Evolutionary conservation across 2,113 vertebrate genomes (phyloP), one percentile per base, ranked within the genome.

Genomic region (Argyrosomus japonicus): DNA sequence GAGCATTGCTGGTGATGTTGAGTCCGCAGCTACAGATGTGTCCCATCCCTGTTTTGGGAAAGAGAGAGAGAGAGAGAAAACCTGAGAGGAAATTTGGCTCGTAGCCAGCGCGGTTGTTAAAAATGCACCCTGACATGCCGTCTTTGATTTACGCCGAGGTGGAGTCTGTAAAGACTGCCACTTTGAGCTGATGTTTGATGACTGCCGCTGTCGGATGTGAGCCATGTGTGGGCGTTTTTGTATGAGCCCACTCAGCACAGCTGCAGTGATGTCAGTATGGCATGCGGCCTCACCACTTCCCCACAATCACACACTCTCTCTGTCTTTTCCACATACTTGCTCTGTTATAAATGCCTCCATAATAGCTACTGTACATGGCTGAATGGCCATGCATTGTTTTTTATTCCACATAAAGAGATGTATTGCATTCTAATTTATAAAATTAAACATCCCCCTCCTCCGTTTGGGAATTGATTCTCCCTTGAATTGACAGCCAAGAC

Each of bases 201-300:
- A 83, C 73, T 77, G 81, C 87, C 57, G 82, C 88, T 79, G 77
- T 87, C 80, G 82, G 90, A 91, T 92, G 89, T 84, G 84, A 86
- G 84, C 73, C 81, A 58, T 75, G 85, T 86, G 91, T 89, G 87
- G 89, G 91, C 60, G 85, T 90, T 87, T 40, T 86, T 79, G 83
- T 81, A 71, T 40, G 82, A 90, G 88, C 87, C 85, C 88, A 81
- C 88, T 86, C 79, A 67, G 85, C 81, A 85, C 91, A 91, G 90
- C 91, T 93, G 90, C 62, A 40, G 77, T 87, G 90, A 90, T 92
- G 87, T 91, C 91, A 91, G 73, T 86, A 74, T 15, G 79, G 75
- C 69, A 75, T 77, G 75, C 56, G 50, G 69, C 86, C 86, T 75
- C 85, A 81, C 65, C 0, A 2, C 50, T 70, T 72, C 56, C 48